A percentile compares a stretch with the other conserved stretches of the same genome.
Evolutionary conservation across 2,888 invertebrate genomes (phyloP).

Genomic region (Drosophila flavopinicola): DNA sequence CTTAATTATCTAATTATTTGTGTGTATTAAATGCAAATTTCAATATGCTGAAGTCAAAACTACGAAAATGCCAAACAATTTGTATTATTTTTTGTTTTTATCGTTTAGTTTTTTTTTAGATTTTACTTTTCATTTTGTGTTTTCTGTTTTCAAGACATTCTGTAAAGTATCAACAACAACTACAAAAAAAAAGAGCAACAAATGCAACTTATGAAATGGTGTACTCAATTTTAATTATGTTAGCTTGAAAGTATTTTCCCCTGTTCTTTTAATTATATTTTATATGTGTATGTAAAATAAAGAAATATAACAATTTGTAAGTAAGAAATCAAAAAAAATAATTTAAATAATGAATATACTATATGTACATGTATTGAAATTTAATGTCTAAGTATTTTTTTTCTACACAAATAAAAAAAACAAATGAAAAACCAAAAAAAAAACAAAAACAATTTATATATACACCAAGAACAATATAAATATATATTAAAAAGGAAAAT

Average conservation of each 20-base stretch:
- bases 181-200: constrained; percentile 9
- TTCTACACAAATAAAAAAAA: constrained; percentile 56
- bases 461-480: constrained; percentile 33
- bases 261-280: constrained; percentile 19
- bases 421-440: constrained; percentile 26
- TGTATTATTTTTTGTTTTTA: constrained; percentile 30
- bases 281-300: constrained; percentile 57
- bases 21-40: constrained; percentile 11
- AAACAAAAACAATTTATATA: constrained; percentile 40
- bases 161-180: not conserved
- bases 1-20: constrained; percentile 4
- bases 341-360: constrained; percentile 58
- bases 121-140: constrained; percentile 10
- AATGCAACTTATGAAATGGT: constrained; percentile 25
- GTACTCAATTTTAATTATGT: constrained; percentile 38
- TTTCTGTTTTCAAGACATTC: constrained; percentile 22
- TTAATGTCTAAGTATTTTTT: constrained; percentile 68
- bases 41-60: constrained; percentile 27
- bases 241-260: constrained; percentile 18
- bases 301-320: constrained; percentile 46
- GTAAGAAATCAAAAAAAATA: constrained; percentile 58
- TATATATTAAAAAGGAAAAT: constrained; percentile 26
- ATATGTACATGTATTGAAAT: constrained; percentile 57
- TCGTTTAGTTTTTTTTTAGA: constrained; percentile 1
- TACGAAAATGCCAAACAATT: constrained; percentile 53